phyloP scores from a whole-genome alignment of 2,888 invertebrate species.

The Acrobasis suavella region DNA sequence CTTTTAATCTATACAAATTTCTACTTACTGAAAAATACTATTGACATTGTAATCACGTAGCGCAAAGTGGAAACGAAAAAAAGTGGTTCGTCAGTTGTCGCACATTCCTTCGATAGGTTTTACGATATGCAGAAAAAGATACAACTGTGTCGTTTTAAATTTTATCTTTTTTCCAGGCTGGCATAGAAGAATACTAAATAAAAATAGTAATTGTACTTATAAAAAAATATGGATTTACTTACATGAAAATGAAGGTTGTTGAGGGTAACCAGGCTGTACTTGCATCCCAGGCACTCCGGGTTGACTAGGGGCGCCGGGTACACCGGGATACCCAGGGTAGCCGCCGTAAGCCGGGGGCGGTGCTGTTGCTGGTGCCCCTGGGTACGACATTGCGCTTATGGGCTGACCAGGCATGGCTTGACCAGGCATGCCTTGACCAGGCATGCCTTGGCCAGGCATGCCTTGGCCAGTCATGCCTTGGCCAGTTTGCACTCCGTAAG shows the following conservation, averaged over 20 bases:
- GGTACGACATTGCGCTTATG: conserved; percentile 55
- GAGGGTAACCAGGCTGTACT: conserved; percentile 30
- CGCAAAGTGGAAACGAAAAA: no score
- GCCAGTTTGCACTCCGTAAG: conserved; percentile 29
- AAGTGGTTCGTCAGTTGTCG: no score
- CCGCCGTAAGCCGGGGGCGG: conserved; percentile 35
- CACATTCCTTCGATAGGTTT: no score
- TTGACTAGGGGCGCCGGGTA: not conserved
- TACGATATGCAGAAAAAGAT: no score
- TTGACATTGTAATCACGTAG: no score
- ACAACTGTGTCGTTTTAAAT: no score
- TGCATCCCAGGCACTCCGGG: conserved; percentile 17
- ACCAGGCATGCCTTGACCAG: conserved; percentile 27
- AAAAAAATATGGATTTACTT: conserved; percentile 16
- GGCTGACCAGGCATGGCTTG: conserved; percentile 39
- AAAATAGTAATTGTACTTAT: no score
- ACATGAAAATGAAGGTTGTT: conserved; percentile 34
- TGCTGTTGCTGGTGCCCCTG: conserved; percentile 41
- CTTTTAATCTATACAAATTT: no score
- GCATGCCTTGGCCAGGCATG: conserved; percentile 5
- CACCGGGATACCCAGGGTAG: conserved; percentile 33
- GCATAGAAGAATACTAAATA: no score
- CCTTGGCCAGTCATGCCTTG: conserved; percentile 22
- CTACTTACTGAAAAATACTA: no score
- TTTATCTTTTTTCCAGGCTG: no score